A percentile compares a stretch with the other conserved stretches of the same genome.
phyloP scores from a whole-genome alignment of 92 coral and sea anemone species.

The Porites lobata region DNA sequence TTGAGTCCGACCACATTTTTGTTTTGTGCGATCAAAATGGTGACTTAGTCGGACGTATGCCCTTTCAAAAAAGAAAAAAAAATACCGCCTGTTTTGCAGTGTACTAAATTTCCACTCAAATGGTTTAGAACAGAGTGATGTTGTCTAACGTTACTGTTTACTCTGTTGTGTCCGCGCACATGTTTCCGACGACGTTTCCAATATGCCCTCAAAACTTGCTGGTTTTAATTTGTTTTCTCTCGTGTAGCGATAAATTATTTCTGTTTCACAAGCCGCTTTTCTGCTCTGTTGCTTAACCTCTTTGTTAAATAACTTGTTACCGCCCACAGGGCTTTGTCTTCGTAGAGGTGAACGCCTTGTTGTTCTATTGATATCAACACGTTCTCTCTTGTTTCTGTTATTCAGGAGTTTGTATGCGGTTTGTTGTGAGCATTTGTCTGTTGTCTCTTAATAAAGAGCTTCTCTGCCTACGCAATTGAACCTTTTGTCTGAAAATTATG shows the following conservation, averaged over 20 bases:
- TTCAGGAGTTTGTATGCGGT: conserved; percentile 17
- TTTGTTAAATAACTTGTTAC: neutral
- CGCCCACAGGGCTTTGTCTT: conserved; percentile 1
- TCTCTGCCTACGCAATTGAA: conserved; percentile 1
- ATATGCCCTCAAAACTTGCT: neutral
- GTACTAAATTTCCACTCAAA: neutral
- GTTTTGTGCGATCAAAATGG: too few relatives aligned
- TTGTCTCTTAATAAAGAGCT: neutral
- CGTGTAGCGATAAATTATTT: neutral
- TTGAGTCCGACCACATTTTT: too few relatives aligned
- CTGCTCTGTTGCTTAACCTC: neutral
- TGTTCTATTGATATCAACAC: conserved; percentile 11
- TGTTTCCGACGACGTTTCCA: conserved; percentile 5
- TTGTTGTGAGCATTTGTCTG: conserved; percentile 8
- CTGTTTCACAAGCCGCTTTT: neutral
- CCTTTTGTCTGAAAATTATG: conserved; percentile 40
- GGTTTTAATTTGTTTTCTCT: conserved; percentile 16
- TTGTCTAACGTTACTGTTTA: neutral
- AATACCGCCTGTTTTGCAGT: too few relatives aligned
- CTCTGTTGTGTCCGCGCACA: neutral
- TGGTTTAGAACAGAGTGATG: neutral
- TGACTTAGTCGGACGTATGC: too few relatives aligned
- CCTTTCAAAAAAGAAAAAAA: too few relatives aligned
- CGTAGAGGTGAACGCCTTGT: neutral
- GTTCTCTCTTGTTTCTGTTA: conserved; percentile 5